These are phyloP conservation scores for Dicentrarchus labrax DNA, from an alignment of 2,113 vertebrate species.

Conservation along the genomic window DNA sequence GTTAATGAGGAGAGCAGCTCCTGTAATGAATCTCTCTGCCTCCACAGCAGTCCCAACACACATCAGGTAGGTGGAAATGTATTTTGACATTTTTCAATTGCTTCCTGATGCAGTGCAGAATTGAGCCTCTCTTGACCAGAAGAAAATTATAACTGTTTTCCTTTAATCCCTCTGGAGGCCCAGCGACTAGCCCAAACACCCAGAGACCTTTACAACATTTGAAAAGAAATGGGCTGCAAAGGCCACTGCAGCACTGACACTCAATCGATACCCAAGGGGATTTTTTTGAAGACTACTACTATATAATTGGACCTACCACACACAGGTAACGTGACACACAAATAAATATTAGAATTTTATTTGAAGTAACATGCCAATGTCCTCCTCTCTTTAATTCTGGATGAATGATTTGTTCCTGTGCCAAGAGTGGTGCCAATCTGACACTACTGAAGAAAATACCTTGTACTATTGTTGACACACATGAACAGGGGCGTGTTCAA, in stretches of 20 bases:
- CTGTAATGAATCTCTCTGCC: neutral
- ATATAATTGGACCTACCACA: conserved; percentile 12
- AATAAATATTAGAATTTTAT: neutral
- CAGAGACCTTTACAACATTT: neutral
- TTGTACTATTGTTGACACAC: neutral
- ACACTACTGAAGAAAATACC: neutral
- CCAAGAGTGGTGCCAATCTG: neutral
- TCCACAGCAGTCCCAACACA: neutral
- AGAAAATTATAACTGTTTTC: conserved; percentile 8
- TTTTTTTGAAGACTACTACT: conserved; percentile 3
- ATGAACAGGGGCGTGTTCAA: no score
- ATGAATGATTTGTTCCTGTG: neutral
- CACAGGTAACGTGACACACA: neutral
- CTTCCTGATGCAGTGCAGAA: neutral
- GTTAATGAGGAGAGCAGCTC: conserved; percentile 16
- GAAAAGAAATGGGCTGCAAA: conserved; percentile 4
- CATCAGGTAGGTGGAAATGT: conserved; percentile 2
- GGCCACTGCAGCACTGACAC: neutral
- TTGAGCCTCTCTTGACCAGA: neutral
- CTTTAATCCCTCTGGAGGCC: neutral
- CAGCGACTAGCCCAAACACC: neutral
- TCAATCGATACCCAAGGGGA: neutral
- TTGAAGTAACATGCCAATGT: neutral
- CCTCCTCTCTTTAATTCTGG: neutral
- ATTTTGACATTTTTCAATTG: conserved; percentile 14